phyloP scores from a whole-genome alignment of 2,888 invertebrate genomes.

The Lamproptera curius region DNA sequence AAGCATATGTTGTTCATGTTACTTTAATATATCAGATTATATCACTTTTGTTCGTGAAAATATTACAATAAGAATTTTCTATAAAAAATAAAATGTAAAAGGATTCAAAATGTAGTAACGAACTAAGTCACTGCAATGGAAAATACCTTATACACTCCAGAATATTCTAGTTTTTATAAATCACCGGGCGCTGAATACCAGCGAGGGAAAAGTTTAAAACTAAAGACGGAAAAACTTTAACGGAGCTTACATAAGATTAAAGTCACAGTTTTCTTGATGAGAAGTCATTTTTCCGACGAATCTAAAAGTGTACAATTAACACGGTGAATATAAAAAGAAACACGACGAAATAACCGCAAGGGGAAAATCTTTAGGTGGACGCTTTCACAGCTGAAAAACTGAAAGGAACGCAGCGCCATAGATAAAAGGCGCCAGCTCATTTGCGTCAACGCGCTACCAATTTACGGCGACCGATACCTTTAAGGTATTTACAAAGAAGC shows the following conservation, averaged over 20 bases:
- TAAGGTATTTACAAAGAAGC: conserved; percentile 72
- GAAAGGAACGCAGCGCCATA: conserved; percentile 63
- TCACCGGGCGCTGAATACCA: conserved; percentile 61
- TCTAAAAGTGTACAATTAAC: conserved; percentile 52
- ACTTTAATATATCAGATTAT: too few species aligned
- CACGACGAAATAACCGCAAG: conserved; percentile 33
- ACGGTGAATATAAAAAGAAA: conserved; percentile 32
- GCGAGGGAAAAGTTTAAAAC: conserved; percentile 60
- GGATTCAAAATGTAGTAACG: conserved; percentile 50
- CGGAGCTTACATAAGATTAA: conserved; percentile 66
- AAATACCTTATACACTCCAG: conserved; percentile 56
- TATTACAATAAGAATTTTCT: too few species aligned
- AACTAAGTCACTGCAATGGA: conserved; percentile 51
- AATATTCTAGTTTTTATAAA: conserved; percentile 71
- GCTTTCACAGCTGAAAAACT: conserved; percentile 51
- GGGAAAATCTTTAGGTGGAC: conserved; percentile 45
- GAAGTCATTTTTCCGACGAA: conserved; percentile 59
- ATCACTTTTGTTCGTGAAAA: too few species aligned
- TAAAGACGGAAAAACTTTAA: conserved; percentile 60
- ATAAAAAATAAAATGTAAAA: conserved; percentile 27
- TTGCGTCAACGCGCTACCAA: conserved; percentile 65
- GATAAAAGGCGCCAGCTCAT: conserved; percentile 70
- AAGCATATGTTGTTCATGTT: too few species aligned
- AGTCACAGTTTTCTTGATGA: conserved; percentile 69
- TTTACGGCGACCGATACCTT: conserved; percentile 70